A percentile compares a stretch with the other conserved stretches of the same genome.
phyloP scores from a whole-genome alignment of 2,888 invertebrate genomes.

The Sminthurinus aureus region DNA sequence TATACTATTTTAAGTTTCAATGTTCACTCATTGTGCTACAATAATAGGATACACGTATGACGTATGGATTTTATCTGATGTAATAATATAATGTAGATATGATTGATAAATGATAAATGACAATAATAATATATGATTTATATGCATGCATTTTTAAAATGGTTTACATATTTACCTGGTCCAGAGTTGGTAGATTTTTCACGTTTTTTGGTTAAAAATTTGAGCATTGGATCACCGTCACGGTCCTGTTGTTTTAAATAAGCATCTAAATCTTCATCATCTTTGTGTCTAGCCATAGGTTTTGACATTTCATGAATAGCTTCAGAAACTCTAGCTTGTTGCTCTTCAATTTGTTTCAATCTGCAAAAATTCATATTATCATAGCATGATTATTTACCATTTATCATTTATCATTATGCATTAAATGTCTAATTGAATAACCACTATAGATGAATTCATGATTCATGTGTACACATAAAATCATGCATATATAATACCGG shows the following conservation, averaged over 20 bases:
- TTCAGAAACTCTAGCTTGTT: constrained; percentile 73
- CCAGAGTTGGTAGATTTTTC: constrained; percentile 69
- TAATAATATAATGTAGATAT: too few species aligned
- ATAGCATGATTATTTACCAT: neutral
- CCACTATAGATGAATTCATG: neutral
- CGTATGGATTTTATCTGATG: too few species aligned
- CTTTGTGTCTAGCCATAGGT: constrained; percentile 87
- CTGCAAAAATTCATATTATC: constrained; percentile 62
- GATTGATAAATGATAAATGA: neutral
- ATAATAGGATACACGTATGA: neutral
- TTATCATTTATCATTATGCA: too few species aligned
- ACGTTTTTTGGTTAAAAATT: constrained; percentile 79
- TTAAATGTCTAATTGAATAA: neutral
- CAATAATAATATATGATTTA: neutral
- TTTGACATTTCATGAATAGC: constrained; percentile 86
- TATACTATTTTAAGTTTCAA: neutral
- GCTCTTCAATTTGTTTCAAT: constrained; percentile 81
- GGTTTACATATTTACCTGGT: constrained; percentile 53
- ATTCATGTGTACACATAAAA: neutral
- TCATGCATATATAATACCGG: neutral
- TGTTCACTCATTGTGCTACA: too few species aligned
- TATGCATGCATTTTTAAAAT: neutral
- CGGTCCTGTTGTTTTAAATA: constrained; percentile 77
- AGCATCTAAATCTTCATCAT: constrained; percentile 87
- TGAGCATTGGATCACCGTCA: constrained; percentile 93